Base-by-base conservation (phyloP, 2,113 vertebrate genomes). In the Mustela lutreola region DNA sequence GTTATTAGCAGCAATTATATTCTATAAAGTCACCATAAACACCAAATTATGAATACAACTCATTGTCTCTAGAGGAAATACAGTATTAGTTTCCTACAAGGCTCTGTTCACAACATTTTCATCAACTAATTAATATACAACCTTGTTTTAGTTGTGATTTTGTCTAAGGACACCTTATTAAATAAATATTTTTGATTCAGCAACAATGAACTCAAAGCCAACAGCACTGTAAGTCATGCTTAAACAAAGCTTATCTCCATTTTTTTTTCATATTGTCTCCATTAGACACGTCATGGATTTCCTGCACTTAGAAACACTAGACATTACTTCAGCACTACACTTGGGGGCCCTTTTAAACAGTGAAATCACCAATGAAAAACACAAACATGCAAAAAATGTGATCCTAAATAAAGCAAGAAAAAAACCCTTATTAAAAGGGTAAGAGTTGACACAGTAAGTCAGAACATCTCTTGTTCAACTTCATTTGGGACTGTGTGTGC, bases 401-500 rank as follows among this genome's bases (percentile, higher is more conserved):
- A 16, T 16, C 18, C 9, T 39, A 75, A 36, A 26, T 65, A 36
- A 71, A 71, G 24, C 42, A 70, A 60, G 26, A 16, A 80, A 62
- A 86, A 28, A 22, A 65, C 9, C 36, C 2, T 80, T 7, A 8
- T 53, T 86, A 19, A 91, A 6, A 39, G 19, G 16, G 11, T 45
- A 63, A 79, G 5, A 53, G 15, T 75, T 53, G 3, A 63, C 36
- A 65, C 26, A 31, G 78, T 39, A 83, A 22, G 7, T 15, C 24
- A n/a, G 26, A 83, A 7, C 1, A 10, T 70, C 21, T 24, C 1
- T 1, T 19, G 4, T 12, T 76, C 16, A 89, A 1, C 7, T 6
- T 56, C 11, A 31, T 48, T 11, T 62, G 10, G 24, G 36, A 22
- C 7, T 4, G 1, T 36, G 10, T 8, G 22, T 45, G 4, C 26